phyloP scores from a whole-genome alignment of 1,140 invertebrate species.

The Pseudomyrmex gracilis region DNA sequence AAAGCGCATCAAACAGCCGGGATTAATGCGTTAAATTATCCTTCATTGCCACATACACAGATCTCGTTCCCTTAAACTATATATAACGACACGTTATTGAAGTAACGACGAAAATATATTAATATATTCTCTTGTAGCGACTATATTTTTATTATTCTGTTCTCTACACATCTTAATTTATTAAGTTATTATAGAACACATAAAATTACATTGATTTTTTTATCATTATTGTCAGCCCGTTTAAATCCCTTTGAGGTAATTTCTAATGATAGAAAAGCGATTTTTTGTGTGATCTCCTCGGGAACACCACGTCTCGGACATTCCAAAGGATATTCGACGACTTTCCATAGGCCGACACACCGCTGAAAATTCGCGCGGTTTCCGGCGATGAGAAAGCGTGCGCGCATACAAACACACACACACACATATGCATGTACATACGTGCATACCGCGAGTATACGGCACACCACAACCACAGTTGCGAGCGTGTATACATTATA shows the following conservation, averaged over 20 bases:
- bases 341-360: constrained; percentile 34
- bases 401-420: neutral
- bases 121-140: neutral
- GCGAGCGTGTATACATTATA: constrained; percentile 62
- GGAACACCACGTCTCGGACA: neutral
- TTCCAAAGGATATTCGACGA: constrained; percentile 26
- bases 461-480: constrained; percentile 10
- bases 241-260: neutral
- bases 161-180: neutral
- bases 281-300: constrained; percentile 23
- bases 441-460: neutral
- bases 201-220: too few species aligned
- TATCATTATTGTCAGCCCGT: neutral
- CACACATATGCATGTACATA: neutral
- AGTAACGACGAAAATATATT: neutral
- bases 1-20: constrained; percentile 40
- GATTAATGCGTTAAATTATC: constrained; percentile 22
- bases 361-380: constrained; percentile 42
- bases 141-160: neutral
- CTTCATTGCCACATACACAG: constrained; percentile 16
- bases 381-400: constrained; percentile 42
- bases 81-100: neutral
- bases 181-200: too few species aligned
- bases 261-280: constrained; percentile 36
- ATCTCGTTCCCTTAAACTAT: constrained; percentile 32